These are phyloP conservation scores for Unio pictorum DNA, from an alignment of 2,888 invertebrate species.

Conservation along the genomic window DNA sequence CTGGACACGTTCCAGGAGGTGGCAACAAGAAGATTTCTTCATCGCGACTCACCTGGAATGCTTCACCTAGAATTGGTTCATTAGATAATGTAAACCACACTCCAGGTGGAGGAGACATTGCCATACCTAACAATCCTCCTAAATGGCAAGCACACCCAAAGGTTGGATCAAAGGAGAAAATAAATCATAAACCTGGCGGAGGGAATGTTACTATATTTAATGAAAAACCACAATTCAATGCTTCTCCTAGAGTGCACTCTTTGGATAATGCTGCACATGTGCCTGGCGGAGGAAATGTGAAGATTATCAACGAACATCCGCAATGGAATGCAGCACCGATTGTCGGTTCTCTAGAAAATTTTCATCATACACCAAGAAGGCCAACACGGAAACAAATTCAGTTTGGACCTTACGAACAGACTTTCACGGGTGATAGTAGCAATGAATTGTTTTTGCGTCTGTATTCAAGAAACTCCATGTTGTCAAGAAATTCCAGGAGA, in stretches of 20 bases:
- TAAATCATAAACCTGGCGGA: conserved; percentile 37
- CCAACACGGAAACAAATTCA: neutral
- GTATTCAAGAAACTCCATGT: too few relatives aligned
- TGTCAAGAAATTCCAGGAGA: too few relatives aligned
- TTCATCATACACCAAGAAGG: conserved; percentile 81
- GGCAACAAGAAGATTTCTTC: conserved; percentile 31
- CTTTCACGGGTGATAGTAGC: too few relatives aligned
- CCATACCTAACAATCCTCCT: conserved; percentile 22
- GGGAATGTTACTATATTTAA: conserved; percentile 39
- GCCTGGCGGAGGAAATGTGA: conserved; percentile 47
- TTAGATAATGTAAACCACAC: conserved; percentile 50
- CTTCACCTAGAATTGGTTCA: conserved; percentile 54
- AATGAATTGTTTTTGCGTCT: too few relatives aligned
- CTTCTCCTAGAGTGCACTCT: conserved; percentile 47
- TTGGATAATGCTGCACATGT: conserved; percentile 48
- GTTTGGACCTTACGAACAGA: too few relatives aligned
- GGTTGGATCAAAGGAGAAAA: conserved; percentile 51
- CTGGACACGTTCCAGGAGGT: conserved; percentile 28
- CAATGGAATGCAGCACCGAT: conserved; percentile 35
- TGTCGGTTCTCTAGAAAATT: conserved; percentile 73
- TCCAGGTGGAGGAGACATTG: conserved; percentile 44
- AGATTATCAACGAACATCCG: conserved; percentile 23
- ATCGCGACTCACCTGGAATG: conserved; percentile 43
- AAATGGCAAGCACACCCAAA: conserved; percentile 35
- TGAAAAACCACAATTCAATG: conserved; percentile 46